Evolutionary conservation across 2,113 vertebrate species (phyloP).

Genomic region (Glaucomys volans): DNA sequence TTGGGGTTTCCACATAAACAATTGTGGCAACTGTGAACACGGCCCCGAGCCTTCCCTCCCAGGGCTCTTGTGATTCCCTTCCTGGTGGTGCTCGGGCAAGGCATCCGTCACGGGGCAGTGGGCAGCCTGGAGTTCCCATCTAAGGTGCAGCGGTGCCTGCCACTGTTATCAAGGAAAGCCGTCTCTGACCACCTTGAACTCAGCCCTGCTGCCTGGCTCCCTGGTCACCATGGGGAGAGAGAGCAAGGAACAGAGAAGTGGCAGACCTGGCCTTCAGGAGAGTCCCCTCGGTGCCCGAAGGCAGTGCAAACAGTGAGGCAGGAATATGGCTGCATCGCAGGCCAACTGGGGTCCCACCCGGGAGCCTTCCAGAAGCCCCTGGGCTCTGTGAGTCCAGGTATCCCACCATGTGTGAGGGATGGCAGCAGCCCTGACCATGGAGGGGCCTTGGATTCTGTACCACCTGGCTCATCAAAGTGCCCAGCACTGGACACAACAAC

Average conservation of each 20-base stretch:
- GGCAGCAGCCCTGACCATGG: too few relatives aligned
- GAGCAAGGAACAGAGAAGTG: background rate
- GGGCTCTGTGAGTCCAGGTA: background rate
- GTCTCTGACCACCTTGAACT: background rate
- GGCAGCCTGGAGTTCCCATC: background rate
- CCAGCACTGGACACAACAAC: background rate
- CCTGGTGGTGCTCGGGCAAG: rapidly evolving
- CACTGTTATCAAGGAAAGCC: background rate
- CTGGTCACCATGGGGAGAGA: background rate
- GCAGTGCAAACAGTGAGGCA: background rate
- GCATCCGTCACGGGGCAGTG: rapidly evolving
- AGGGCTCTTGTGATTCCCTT: rapidly evolving
- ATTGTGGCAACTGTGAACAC: rapidly evolving
- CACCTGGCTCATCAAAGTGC: too few relatives aligned
- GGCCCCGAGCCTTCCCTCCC: rapidly evolving
- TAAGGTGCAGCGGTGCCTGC: background rate
- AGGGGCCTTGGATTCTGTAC: background rate
- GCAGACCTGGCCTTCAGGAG: background rate
- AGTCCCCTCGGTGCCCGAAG: background rate
- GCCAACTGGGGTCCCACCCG: rapidly evolving
- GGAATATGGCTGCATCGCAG: too few relatives aligned
- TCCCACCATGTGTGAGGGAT: background rate
- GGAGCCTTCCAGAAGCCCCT: background rate
- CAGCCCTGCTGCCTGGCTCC: background rate
- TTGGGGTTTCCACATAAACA: background rate